Evolutionary conservation across 1,140 invertebrate species (phyloP), one percentile per base, ranked within the genome.

Genomic region (Maniola jurtina): DNA sequence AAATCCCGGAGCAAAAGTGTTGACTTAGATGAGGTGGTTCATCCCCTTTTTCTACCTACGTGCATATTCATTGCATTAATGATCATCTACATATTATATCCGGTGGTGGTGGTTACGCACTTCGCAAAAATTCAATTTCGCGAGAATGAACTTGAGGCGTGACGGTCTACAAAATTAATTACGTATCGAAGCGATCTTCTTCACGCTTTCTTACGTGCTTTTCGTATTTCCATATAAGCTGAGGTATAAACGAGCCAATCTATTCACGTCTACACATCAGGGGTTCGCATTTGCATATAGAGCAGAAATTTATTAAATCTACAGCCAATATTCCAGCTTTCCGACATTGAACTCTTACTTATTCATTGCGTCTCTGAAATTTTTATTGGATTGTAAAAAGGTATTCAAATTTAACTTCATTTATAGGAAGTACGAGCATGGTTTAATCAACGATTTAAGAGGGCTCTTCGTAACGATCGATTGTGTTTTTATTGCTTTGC

Each of bases 261-360:
- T 90, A 90, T 90, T 90, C 88, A 88, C 88, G 88, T 90, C 86
- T 90, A 90, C 86, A 90, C 88, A 90, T 90, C 88, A 90, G 88
- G 84, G 85, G 85, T 85, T 81, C 88, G 76, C 84, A 90, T 90
- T 90, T 90, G 86, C 88, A 90, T 90, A 89, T 90, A 89, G 86
- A 90, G 86, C 84, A 90, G 86, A 89, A 89, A 90, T 90, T 90
- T 88, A 90, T 89, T 90, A 90, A 90, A 90, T 90, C 88, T 88
- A 89, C 86, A 85, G 83, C 85, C 88, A 90, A 90, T 90, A 90
- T 72, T 90, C 78, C 83, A 82, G 80, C 83, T 88, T 84, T 84
- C 80, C 81, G 79, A 88, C 83, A 88, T 87, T 83, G 84, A 87
- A 88, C 84, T 88, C 84, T 87, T 80, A 82, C 84, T 84, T 84